Base-by-base conservation (phyloP, 2,113 vertebrate species). In the Atherinomorus stipes region DNA sequence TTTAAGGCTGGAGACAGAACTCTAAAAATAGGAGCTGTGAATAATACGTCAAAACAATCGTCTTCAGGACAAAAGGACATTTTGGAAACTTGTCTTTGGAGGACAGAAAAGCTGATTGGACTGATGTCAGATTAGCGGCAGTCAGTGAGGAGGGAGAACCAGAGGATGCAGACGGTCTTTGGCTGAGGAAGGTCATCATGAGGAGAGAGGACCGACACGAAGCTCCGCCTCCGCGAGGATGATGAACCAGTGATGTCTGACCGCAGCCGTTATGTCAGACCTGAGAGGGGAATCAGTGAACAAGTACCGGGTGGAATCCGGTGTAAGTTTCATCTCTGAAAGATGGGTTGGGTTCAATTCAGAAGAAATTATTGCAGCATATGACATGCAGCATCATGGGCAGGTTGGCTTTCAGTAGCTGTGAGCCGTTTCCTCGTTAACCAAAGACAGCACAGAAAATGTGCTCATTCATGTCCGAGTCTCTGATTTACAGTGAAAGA, bases 11-110 rank as follows among this genome's bases (percentile, higher is more conserved):
- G 78, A 76, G 75, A 85, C 79, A 64, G 34, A 21, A 15, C 52
- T 56, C 82, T 88, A 88, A 80, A 83, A 75, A 88, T 85, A 85
- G 85, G 5, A 62, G 53, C 80, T 66, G 80, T 80, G 86, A 88
- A 78, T 83, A 85, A 85, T 69, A 49, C 34, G 62, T 80, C 83
- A 76, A 72, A 81, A 82, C 56, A 70, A 81, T 52, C 2, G 56
- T 80, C 76, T 83, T 69, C 58, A 75, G 80, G 76, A 78, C 70
- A 67, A 74, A 75, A 62, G 77, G 78, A 78, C 74, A 11, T 62
- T 74, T 72, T 58, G 68, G 62, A 64, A 49, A 37, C 19, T 6
- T 0, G 4, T 65, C 71, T 65, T 50, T 9, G 23, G 73, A 80
- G 80, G 70, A 71, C 77, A 45, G 59, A 64, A 12, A 40, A 75